Evolutionary conservation across 2,888 invertebrate species (phyloP).

Genomic region (Conistra vaccinii): DNA sequence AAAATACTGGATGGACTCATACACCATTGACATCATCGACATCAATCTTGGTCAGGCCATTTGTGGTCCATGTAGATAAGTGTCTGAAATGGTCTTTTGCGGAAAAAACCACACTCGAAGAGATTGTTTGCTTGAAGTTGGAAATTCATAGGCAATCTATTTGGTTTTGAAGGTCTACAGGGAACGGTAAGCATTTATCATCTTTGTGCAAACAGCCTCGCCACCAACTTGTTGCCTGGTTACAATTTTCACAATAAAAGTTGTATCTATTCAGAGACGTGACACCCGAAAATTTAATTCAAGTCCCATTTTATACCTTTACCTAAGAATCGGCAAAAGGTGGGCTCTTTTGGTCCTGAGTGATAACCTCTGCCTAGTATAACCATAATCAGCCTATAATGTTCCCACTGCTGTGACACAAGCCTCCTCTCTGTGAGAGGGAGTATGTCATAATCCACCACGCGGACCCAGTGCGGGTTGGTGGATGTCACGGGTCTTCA

Average conservation of each 20-base stretch:
- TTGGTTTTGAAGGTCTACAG: neutral
- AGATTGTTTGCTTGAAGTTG: too few relatives aligned
- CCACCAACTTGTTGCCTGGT: neutral
- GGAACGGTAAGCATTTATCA: neutral
- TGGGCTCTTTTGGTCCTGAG: neutral
- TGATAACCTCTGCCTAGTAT: neutral
- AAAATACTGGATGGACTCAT: too few relatives aligned
- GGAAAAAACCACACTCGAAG: too few relatives aligned
- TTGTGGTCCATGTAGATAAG: too few relatives aligned
- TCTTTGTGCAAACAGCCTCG: neutral
- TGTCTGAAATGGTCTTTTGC: too few relatives aligned
- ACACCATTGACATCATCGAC: too few relatives aligned
- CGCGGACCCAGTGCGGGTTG: neutral
- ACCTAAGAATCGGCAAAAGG: neutral
- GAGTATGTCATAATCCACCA: neutral
- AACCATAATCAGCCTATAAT: too few relatives aligned
- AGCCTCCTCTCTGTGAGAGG: too few relatives aligned
- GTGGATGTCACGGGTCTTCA: too few relatives aligned
- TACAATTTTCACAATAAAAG: neutral
- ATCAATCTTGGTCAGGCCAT: too few relatives aligned
- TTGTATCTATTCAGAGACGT: too few relatives aligned
- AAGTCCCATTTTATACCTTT: neutral
- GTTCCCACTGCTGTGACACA: too few relatives aligned
- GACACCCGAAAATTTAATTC: neutral
- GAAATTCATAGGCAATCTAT: neutral